phyloP scores from a whole-genome alignment of 2,113 vertebrate species.

The Neodon shergylaensis region DNA sequence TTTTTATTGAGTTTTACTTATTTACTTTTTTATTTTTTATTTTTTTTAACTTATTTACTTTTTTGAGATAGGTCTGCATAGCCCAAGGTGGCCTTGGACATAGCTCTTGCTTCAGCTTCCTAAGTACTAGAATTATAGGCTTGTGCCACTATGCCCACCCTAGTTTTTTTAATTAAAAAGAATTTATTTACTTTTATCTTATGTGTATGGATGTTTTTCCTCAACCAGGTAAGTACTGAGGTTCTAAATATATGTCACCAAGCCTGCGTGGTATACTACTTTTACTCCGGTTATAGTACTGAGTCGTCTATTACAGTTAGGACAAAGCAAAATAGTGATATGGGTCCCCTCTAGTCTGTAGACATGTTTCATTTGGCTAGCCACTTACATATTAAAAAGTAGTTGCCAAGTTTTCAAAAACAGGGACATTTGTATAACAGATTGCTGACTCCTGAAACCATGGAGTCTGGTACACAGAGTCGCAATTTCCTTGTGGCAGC shows the following conservation, averaged over 20 bases:
- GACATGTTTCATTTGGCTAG: constrained; percentile 24
- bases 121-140: background rate
- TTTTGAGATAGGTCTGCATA: background rate
- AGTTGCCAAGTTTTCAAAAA: constrained; percentile 47
- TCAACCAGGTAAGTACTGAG: background rate
- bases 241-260: background rate
- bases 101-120: background rate
- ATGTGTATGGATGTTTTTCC: background rate
- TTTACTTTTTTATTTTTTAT: background rate
- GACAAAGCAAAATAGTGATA: background rate
- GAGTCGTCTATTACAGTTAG: background rate
- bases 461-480: background rate
- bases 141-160: background rate
- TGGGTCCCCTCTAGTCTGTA: background rate
- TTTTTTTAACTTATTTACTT: background rate
- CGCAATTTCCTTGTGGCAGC: background rate
- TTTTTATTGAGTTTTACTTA: background rate
- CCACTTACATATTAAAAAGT: background rate
- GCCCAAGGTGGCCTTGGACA: background rate
- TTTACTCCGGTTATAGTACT: background rate
- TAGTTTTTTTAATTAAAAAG: background rate
- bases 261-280: background rate
- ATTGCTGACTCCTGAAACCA: constrained; percentile 51
- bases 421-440: constrained; percentile 5
- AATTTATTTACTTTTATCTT: background rate